Base-by-base conservation (phyloP, 2,797 vertebrate species). In the Phyllotis vaccarum region DNA sequence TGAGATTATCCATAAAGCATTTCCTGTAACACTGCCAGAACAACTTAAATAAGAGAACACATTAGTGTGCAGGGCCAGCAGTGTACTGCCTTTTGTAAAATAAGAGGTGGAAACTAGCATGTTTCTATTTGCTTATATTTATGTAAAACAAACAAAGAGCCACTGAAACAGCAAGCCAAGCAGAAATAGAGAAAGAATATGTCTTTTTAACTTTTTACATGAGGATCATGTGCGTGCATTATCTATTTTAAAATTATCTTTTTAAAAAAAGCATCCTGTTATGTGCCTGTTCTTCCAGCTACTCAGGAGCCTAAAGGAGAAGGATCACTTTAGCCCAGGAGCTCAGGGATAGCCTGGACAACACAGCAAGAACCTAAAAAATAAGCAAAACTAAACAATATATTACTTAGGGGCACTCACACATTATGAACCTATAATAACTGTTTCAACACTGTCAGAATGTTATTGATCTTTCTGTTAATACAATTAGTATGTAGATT, bases 81-180 rank as follows among this genome's bases (percentile, higher is more conserved):
- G 58, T 79, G 74, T 75, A 82, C n/a, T 54, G 64, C 27, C 60
- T 70, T 79, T 66, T 58, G 46, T 66, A 64, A 90, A 29, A n/a
- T n/a, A 76, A 90, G 68, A 90, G 29, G 29, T 54, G 2, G 58
- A 90, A 81, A 70, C 82, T 78, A 88, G 78, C 56, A 93, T 16
- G 64, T 79, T 82, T 89, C 24, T 43, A 68, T 88, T 80, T 88
- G 49, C 43, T 95, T 93, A 16, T n/a, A 92, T 92, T 92, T 94
- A 82, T 9, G 7, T 54, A 86, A 93, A 85, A 56, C 43, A 54
- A 68, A 93, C 19, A 54, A 78, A 66, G 37, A n/a, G 74, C 88
- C 43, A 90, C 34, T 82, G 49, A 49, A 75, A 95, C 3, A 46
- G 74, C 54, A 95, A 87, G 86, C 24, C 68, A 95, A 93, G 74